Percentiles rank a stretch among this genome's conserved stretches.
phyloP scores from a whole-genome alignment of 2,113 vertebrate species.

The Misgurnus anguillicaudatus region DNA sequence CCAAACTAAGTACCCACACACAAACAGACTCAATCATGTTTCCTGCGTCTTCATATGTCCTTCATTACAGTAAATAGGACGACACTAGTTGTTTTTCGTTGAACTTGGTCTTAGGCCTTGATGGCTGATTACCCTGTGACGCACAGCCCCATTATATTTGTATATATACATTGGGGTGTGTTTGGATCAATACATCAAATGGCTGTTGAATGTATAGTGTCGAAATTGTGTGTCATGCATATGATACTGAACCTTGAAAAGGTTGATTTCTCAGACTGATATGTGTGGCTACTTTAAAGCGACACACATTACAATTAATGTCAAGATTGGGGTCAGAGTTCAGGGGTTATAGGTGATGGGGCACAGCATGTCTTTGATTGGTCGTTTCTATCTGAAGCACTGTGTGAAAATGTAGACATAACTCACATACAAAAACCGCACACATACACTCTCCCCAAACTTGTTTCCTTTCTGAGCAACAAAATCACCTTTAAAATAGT shows the following conservation, averaged over 20 bases:
- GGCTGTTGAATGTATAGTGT: neutral
- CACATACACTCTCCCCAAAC: neutral
- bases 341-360: conserved; percentile 29
- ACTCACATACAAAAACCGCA: neutral
- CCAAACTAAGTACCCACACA: conserved; percentile 32
- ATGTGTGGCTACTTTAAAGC: conserved; percentile 3
- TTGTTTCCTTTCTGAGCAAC: neutral
- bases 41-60: neutral
- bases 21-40: conserved; percentile 38
- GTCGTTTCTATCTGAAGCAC: conserved; percentile 24
- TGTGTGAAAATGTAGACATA: conserved; percentile 7
- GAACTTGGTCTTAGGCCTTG: neutral
- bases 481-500: neutral
- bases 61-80: conserved; percentile 20
- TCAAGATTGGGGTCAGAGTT: conserved; percentile 16
- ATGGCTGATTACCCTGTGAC: neutral
- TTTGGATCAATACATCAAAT: neutral
- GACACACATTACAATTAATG: conserved; percentile 8
- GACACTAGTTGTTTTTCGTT: neutral
- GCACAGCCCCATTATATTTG: conserved; percentile 10
- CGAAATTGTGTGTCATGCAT: neutral
- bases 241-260: neutral
- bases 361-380: conserved; percentile 31
- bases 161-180: conserved; percentile 9
- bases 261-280: neutral